phyloP scores from a whole-genome alignment of 1,140 invertebrate genomes.

The Armadillidium nasatum region DNA sequence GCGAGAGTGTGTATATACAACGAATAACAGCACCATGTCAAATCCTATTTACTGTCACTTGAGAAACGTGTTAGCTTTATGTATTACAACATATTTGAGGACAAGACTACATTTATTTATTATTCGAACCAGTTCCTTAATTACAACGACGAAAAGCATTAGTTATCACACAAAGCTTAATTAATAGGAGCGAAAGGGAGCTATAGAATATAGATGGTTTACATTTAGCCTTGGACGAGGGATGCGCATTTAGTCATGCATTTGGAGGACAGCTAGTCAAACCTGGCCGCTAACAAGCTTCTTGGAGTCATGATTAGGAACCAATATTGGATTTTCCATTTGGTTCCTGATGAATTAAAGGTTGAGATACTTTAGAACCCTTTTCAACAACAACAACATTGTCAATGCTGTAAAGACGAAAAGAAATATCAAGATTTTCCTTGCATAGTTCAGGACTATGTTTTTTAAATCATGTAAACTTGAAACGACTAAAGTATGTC shows the following conservation, averaged over 20 bases:
- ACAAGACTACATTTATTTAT: no score
- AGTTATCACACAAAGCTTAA: constrained; percentile 1
- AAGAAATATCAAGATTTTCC: constrained; percentile 31
- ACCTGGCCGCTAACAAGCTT: constrained; percentile 38
- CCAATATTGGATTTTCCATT: constrained; percentile 30
- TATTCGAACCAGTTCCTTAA: background rate
- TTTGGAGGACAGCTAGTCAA: constrained; percentile 40
- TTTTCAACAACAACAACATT: constrained; percentile 42
- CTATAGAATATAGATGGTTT: background rate
- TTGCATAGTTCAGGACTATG: background rate
- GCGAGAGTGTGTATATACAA: no score
- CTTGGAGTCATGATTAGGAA: constrained; percentile 35
- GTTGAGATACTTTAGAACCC: constrained; percentile 37
- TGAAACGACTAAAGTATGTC: background rate
- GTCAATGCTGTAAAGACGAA: constrained; percentile 40
- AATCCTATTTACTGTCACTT: no score
- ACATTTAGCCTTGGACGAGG: constrained; percentile 14
- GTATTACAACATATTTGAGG: no score
- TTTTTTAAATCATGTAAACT: background rate
- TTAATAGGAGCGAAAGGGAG: constrained; percentile 3
- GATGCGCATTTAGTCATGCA: constrained; percentile 40
- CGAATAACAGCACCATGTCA: no score
- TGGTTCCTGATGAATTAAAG: constrained; percentile 28
- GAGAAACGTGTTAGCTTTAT: no score
- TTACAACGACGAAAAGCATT: constrained; percentile 2